Evolutionary conservation across 2,888 invertebrate species (phyloP), one percentile per base, ranked within the genome.

Genomic region (Dicranocentrus wangi): DNA sequence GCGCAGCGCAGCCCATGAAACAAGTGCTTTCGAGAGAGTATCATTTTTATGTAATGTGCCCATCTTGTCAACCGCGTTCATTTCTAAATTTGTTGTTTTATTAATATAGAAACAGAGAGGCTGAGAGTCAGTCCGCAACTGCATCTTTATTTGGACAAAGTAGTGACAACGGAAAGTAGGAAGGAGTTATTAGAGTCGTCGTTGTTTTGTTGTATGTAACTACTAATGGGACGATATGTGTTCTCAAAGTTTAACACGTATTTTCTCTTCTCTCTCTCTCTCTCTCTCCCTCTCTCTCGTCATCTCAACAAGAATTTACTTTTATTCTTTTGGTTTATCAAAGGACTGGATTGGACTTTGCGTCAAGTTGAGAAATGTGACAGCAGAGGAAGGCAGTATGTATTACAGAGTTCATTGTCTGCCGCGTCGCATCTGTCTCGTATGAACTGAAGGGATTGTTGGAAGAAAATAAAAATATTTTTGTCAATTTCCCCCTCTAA

Each of bases 401-500:
- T 51, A 55, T 55, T 53, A 3, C 8, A 58, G 60, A 23, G 60
- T 60, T 60, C 60, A 60, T 60, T 60, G 60, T 28, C 60, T 60
- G 60, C 21, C 27, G 15, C 28, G 60, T n/a, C 21, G 15, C 15
- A 43, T 21, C 8, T 28, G 28, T 10, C 32, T 8, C 8, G 17
- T 60, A 55, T 25, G 19, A 25, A 43, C n/a, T n/a, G n/a, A 58
- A 58, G 25, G 42, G 47, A 47, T 2, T 3, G 5, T n/a, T 47
- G 47, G 15, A 55, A 42, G 3, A n/a, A n/a, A n/a, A 19, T 27
- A 42, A n/a, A 58, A 25, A 69, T 13, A 17, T 42, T 58, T 42
- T 55, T 60, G 55, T 43, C 47, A 28, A 1, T 71, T 15, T 32
- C 65, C 53, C 73, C 53, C 42, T 55, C 47, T 71, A 73, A 73